phyloP scores from a whole-genome alignment of 2,797 vertebrate genomes.

The Diplodus puntazzo region DNA sequence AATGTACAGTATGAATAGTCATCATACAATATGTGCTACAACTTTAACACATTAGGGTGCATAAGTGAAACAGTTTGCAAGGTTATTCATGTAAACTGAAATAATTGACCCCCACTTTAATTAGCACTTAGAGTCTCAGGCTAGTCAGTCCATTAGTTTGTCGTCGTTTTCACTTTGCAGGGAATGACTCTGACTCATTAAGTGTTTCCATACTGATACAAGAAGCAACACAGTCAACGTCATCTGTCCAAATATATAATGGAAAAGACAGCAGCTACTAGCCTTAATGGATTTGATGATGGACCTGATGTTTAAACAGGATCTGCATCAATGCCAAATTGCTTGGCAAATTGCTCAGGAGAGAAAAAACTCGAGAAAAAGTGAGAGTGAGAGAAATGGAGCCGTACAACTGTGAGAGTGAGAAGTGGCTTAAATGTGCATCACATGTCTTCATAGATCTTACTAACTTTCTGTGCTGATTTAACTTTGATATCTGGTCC shows the following conservation, averaged over 20 bases:
- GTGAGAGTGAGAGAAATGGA: conserved; percentile 9
- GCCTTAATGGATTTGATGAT: conserved; percentile 8
- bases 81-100: not conserved
- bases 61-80: not conserved
- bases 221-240: not conserved
- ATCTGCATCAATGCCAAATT: conserved; percentile 37
- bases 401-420: not conserved
- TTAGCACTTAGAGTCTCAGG: not conserved
- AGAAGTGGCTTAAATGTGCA: not conserved
- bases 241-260: not conserved
- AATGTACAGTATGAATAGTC: not conserved
- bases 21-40: not conserved
- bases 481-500: not conserved
- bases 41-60: not conserved
- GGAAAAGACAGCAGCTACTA: conserved; percentile 4
- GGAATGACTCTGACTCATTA: not conserved
- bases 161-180: conserved; percentile 17
- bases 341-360: conserved; percentile 20
- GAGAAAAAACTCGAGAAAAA: conserved; percentile 11
- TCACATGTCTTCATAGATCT: not conserved
- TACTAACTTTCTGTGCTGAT: too few species aligned
- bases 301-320: conserved; percentile 18
- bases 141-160: conserved; percentile 23
- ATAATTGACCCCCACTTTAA: conserved; percentile 1
- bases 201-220: conserved; percentile 3